A percentile compares a stretch with the other conserved stretches of the same genome.
Evolutionary conservation across 2,888 invertebrate species (phyloP).

Genomic region (Cyclophora punctaria): DNA sequence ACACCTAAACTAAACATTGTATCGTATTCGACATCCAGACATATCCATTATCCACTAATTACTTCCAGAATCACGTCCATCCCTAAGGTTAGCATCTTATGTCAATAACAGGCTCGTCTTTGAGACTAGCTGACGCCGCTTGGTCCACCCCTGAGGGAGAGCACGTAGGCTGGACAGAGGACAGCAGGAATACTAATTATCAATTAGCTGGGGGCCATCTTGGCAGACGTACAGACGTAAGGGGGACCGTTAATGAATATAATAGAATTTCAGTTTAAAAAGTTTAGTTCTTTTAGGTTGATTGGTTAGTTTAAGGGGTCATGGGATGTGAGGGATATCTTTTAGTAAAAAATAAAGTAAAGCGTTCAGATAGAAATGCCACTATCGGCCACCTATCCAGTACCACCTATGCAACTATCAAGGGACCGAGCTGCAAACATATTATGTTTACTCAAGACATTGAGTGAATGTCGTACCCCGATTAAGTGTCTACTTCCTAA

Average conservation of each 20-base stretch:
- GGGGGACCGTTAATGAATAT: constrained; percentile 15
- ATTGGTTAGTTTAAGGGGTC: neutral
- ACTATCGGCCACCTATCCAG: no score
- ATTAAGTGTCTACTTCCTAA: no score
- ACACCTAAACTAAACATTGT: no score
- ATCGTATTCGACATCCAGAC: no score
- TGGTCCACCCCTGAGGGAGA: constrained; percentile 26
- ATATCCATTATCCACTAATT: constrained; percentile 9
- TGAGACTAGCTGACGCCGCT: constrained; percentile 41
- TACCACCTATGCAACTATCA: no score
- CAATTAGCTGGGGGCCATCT: constrained; percentile 44
- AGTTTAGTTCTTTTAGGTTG: constrained; percentile 6
- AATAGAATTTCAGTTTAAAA: constrained; percentile 16
- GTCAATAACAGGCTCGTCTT: constrained; percentile 51
- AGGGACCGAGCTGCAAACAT: no score
- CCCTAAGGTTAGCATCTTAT: constrained; percentile 43
- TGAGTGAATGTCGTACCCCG: no score
- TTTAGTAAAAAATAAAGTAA: neutral
- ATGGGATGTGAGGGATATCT: neutral
- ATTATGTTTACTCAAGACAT: no score
- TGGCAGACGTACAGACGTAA: constrained; percentile 26
- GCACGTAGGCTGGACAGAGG: constrained; percentile 59
- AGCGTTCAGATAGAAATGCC: no score
- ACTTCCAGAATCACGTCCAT: constrained; percentile 37
- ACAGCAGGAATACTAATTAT: constrained; percentile 63